phyloP scores from a whole-genome alignment of 2,888 invertebrate species.

The Stenichneumon culpator region DNA sequence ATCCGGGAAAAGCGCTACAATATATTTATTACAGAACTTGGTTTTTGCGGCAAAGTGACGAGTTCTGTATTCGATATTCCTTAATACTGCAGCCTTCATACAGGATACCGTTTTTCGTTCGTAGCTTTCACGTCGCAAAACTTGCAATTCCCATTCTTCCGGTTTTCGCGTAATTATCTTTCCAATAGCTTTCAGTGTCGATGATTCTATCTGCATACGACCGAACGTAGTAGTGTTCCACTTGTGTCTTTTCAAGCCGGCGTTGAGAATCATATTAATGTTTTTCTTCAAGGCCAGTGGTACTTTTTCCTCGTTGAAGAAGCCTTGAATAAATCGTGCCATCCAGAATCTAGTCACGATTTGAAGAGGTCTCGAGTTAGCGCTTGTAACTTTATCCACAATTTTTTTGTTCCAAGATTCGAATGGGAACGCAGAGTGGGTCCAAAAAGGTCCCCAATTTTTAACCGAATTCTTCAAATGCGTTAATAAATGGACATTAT shows the following conservation, averaged over 20 bases:
- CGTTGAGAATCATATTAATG: neutral
- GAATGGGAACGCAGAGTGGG: slow-evolving; percentile 42
- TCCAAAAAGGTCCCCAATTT: slow-evolving; percentile 49
- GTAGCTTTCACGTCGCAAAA: neutral
- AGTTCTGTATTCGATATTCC: neutral
- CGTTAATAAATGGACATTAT: slow-evolving; percentile 38
- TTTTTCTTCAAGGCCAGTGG: neutral
- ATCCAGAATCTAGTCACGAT: slow-evolving; percentile 30
- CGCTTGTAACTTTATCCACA: slow-evolving; percentile 22
- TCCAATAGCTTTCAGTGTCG: neutral
- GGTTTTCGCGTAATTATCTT: neutral
- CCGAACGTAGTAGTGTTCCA: neutral
- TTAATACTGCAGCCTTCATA: neutral
- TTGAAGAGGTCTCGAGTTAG: slow-evolving; percentile 26
- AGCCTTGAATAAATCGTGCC: slow-evolving; percentile 9
- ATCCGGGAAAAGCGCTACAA: too few species aligned
- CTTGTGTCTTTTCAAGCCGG: neutral
- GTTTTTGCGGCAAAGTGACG: neutral
- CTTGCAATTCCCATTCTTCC: neutral
- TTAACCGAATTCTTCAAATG: slow-evolving; percentile 40
- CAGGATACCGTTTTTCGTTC: too few species aligned
- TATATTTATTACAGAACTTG: neutral
- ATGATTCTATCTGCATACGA: neutral
- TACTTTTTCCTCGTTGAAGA: neutral
- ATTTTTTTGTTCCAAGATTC: slow-evolving; percentile 49